Percentiles rank a stretch among this genome's conserved stretches.
Evolutionary conservation across 92 coral and sea anemone species (phyloP).

Genomic region (Hydrozoanthus gracilis): DNA sequence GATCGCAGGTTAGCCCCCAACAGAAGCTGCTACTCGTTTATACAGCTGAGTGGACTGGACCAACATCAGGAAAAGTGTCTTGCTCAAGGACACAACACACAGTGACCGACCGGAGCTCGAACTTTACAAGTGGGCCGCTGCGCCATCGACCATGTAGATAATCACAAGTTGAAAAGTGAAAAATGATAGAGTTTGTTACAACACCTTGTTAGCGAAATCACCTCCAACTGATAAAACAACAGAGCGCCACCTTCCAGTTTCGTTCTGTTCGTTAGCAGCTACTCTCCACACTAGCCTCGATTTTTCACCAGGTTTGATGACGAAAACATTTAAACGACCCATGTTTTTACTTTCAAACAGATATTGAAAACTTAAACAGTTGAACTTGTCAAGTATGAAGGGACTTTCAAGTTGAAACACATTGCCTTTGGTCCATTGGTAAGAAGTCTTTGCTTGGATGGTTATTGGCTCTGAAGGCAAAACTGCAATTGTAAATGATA

Average conservation of each 20-base stretch:
- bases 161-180: no score
- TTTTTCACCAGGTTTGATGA: background rate
- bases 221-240: background rate
- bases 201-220: constrained; percentile 28
- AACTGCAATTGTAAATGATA: background rate
- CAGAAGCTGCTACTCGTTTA: no score
- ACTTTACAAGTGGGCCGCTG: no score
- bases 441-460: background rate
- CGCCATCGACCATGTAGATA: no score
- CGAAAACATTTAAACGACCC: constrained; percentile 25
- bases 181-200: no score
- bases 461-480: background rate
- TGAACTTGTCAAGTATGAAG: constrained; percentile 16
- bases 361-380: constrained; percentile 21
- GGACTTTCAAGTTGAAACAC: background rate
- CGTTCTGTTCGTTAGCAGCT: constrained; percentile 10
- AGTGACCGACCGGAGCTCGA: no score
- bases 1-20: no score
- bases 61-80: no score
- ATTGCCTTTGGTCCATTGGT: background rate
- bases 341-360: constrained; percentile 22
- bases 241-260: constrained; percentile 11
- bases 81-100: no score
- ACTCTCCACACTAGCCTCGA: constrained; percentile 1
- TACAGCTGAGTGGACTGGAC: no score